These are phyloP conservation scores for Achroia grisella DNA, from an alignment of 1,140 invertebrate species.

Conservation along the genomic window DNA sequence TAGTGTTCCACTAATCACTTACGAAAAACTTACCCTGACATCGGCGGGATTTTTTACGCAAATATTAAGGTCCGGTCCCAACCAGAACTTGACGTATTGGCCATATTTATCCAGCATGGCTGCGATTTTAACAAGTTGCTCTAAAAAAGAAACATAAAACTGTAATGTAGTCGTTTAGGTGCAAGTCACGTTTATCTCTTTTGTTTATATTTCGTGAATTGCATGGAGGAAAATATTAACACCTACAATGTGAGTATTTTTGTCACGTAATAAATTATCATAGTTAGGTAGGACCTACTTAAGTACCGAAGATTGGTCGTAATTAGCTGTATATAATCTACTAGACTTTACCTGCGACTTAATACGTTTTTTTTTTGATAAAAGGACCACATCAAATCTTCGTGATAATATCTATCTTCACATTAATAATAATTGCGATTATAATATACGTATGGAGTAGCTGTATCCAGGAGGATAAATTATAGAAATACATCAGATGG, in stretches of 20 bases:
- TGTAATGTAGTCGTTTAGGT: background rate
- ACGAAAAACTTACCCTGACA: conserved; percentile 43
- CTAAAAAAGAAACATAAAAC: background rate
- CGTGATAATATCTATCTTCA: too few species aligned
- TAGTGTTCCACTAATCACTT: too few species aligned
- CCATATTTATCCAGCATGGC: conserved; percentile 41
- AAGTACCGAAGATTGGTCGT: too few species aligned
- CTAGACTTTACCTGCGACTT: too few species aligned
- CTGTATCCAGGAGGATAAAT: too few species aligned
- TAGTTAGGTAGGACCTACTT: too few species aligned
- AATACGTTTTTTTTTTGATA: too few species aligned
- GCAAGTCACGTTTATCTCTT: background rate
- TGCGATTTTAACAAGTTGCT: background rate
- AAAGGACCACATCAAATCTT: too few species aligned
- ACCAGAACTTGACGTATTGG: conserved; percentile 52
- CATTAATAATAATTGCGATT: too few species aligned
- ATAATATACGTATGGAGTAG: too few species aligned
- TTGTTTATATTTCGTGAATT: background rate
- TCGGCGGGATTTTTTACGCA: conserved; percentile 59
- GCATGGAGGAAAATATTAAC: background rate
- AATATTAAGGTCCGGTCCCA: conserved; percentile 60
- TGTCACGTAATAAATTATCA: background rate
- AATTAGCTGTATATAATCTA: too few species aligned
- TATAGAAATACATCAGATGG: too few species aligned
- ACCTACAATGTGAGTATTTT: background rate